Base-by-base conservation (phyloP, 2,797 vertebrate species). In the Mallotus villosus region DNA sequence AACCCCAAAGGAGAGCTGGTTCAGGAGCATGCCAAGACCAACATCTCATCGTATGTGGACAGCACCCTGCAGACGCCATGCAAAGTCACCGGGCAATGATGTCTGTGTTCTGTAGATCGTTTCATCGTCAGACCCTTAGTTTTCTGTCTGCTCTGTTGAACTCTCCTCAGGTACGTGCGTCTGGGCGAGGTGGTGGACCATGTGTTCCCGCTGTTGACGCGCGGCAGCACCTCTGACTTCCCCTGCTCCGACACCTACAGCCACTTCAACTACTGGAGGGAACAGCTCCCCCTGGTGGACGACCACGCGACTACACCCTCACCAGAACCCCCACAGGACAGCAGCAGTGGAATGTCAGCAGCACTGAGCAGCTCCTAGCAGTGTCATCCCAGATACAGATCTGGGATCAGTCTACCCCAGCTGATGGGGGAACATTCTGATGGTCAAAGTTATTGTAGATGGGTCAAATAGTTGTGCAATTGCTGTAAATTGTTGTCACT, bases 1-100 rank as follows among this genome's bases (percentile, higher is more conserved):
- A 99, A 99, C 71, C 98, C 98, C 51, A 98, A 97, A 93, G 98
- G 98, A 70, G 97, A 99, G 77, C 93, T 99, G 27, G 95, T 98
- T 46, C 97, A 98, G 88, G 98, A 99, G 21, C 97, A 99, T 0
- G 97, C 97, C 67, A 99, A 98, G 91, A 98, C 97, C 87, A 98
- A 97, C 91, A 95, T 98, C 80, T 99, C 97, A 58, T 99, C 97
- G 97, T 99, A 87, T 94, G 97, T 95, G 67, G 7, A 12, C 22
- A 1, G 25, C 21, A 1, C 51, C n/a, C 12, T 9, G 24, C 11
- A 55, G 51, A 55, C 51, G 19, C 16, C 51, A 5, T n/a, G 8
- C 14, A 49, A 49, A 27, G 27, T 27, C 27, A 27, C 27, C 4
- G 27, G 27, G 27, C 27, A 27, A 51, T 3, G n/a, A 17, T 16